phyloP scores from a whole-genome alignment of 2,113 vertebrate species.

The Anser brachyrhynchus region DNA sequence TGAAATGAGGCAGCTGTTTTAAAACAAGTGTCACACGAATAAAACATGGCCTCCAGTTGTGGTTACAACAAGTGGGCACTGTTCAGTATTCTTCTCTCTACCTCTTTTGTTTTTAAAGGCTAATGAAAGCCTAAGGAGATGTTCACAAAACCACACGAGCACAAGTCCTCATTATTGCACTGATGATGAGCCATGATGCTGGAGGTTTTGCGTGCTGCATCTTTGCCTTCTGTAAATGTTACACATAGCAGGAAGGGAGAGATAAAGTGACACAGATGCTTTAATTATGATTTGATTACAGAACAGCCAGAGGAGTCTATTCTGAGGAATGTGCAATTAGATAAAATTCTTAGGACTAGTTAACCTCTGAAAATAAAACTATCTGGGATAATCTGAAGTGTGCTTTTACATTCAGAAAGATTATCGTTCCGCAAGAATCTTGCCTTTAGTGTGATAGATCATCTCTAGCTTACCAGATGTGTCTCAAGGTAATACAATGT shows the following conservation, averaged over 20 bases:
- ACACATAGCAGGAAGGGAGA: constrained; percentile 45
- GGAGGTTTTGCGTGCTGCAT: constrained; percentile 10
- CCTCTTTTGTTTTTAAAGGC: neutral
- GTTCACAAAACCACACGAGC: neutral
- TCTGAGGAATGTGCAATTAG: constrained; percentile 58
- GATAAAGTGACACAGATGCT: constrained; percentile 57
- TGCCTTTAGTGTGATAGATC: neutral
- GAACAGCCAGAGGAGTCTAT: constrained; percentile 50
- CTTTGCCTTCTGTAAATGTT: constrained; percentile 12
- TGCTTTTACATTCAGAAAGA: neutral
- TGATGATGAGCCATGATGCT: neutral
- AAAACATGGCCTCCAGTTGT: neutral
- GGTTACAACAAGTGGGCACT: constrained; percentile 9
- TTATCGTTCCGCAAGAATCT: neutral
- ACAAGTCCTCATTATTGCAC: neutral
- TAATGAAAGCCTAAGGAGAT: constrained; percentile 4
- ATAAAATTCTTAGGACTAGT: constrained; percentile 45
- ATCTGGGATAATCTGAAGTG: constrained; percentile 39
- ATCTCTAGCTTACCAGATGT: constrained; percentile 9
- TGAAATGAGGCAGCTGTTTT: neutral
- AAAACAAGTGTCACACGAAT: neutral
- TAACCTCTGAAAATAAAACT: constrained; percentile 62
- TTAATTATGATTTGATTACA: constrained; percentile 69
- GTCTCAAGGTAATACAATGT: neutral
- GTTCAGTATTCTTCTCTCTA: neutral